These are phyloP conservation scores for Odontocolon sp. DNA, from an alignment of 2,888 invertebrate genomes.

Conservation along the genomic window DNA sequence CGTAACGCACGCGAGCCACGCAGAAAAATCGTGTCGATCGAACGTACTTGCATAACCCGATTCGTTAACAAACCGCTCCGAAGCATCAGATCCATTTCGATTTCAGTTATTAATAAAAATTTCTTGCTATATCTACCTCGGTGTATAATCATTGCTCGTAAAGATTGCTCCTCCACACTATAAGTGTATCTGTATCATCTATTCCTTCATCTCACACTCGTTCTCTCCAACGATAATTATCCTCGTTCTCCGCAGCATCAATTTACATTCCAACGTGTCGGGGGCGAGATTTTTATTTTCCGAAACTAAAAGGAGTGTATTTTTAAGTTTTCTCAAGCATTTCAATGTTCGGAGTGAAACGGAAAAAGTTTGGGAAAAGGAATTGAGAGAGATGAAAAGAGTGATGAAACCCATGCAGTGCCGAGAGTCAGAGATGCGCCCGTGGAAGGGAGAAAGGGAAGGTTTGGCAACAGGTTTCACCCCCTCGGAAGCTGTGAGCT, in stretches of 20 bases:
- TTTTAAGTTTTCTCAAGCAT: conserved; percentile 5
- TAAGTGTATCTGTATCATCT: conserved; percentile 16
- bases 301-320: conserved; percentile 12
- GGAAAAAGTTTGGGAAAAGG: background rate
- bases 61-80: conserved; percentile 33
- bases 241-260: conserved; percentile 41
- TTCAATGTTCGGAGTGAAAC: background rate
- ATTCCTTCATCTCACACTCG: conserved; percentile 46
- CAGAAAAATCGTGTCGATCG: conserved; percentile 32
- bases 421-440: conserved; percentile 30
- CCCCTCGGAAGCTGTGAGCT: conserved; percentile 63
- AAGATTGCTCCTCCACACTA: conserved; percentile 61
- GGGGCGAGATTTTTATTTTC: conserved; percentile 10
- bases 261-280: conserved; percentile 53
- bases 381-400: conserved; percentile 12
- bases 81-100: conserved; percentile 59
- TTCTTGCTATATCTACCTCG: conserved; percentile 60
- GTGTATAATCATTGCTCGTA: conserved; percentile 71
- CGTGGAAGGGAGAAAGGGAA: conserved; percentile 60
- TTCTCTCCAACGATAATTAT: conserved; percentile 50
- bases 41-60: conserved; percentile 4
- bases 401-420: conserved; percentile 39
- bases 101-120: conserved; percentile 68
- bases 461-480: conserved; percentile 78
- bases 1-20: conserved; percentile 50